Evolutionary conservation across 2,797 vertebrate species (phyloP), one percentile per base, ranked within the genome.

Genomic region (Melanotaenia nigrans): DNA sequence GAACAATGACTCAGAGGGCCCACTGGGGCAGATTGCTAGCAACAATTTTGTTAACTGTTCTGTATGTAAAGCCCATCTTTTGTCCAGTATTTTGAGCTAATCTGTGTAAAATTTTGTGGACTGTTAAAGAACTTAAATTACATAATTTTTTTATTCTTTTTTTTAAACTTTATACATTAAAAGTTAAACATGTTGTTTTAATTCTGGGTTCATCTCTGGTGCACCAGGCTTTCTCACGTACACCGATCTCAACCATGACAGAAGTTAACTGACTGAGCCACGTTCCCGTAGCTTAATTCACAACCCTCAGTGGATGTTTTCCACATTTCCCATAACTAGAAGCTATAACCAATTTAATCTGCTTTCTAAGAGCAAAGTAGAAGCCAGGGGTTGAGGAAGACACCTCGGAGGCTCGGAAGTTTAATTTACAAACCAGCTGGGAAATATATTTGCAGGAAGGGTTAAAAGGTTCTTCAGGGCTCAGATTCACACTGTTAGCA

Each of bases 1-100:
- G 47, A 81, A 71, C 67, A 75, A 58, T 71, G 79, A 84, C 65
- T 77, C 78, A 70, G 66, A 71, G 38, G 57, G 49, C 13, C 58
- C 61, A 5, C 71, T 59, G 25, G 61, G 63, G 18, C 70, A 40
- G 79, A 83, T 64, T 62, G 58, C 83, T 72, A 68, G 77, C 71
- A 71, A 75, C 38, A 59, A 72, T 79, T 81, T 35, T 59, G 22
- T 71, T 77, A 78, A 71, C 49, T 49, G 54, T 61, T 35, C 61
- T 42, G 57, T 22, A 53, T 56, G 24, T 60, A 22, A 78, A 77
- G 16, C 7, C 22, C 22, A 2, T 22, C n/a, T 49, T 49, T 49
- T n/a, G 47, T 22, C 47, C 47, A 51, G 49, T 51, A 51, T 51
- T 51, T 51, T 24, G 2, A 24, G 49, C 22, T 24, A 51, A 24